Conservation (phyloP, 2,797 vertebrate genomes). For the Catharus ustulatus region DNA sequence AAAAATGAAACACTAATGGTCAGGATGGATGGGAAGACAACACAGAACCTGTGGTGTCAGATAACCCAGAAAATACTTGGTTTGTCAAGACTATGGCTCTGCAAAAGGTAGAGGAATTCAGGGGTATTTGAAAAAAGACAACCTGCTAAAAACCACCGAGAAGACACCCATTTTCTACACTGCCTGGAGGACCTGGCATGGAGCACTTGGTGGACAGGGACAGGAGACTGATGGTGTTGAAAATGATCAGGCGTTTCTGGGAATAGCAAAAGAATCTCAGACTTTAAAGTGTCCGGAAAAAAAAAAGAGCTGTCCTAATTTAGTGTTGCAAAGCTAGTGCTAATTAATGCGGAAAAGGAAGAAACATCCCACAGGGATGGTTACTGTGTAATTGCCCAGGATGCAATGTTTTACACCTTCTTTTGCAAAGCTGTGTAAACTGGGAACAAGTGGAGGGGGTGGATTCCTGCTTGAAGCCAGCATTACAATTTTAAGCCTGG, state of each 20-base stretch:
- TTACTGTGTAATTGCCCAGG: not conserved
- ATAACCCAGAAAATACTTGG: not conserved
- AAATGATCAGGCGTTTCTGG: not conserved
- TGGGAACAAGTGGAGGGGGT: fast-evolving
- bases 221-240: not conserved
- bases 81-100: not conserved
- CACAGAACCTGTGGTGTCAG: not conserved
- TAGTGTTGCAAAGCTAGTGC: not conserved
- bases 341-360: not conserved
- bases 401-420: not conserved
- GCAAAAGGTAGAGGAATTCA: not conserved
- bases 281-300: not conserved
- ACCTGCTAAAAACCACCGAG: not conserved
- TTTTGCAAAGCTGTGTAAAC: not conserved
- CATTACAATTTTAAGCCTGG: not conserved
- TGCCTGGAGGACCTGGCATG: fast-evolving
- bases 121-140: not conserved
- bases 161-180: not conserved
- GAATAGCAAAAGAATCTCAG: not conserved
- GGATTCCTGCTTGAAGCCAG: not conserved
- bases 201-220: not conserved
- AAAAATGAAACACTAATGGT: not conserved
- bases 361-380: not conserved
- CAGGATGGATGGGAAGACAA: not conserved
- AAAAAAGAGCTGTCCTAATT: not conserved